These are phyloP conservation scores for Pristiophorus japonicus DNA, from an alignment of 2,113 vertebrate genomes.

Conservation along the genomic window DNA sequence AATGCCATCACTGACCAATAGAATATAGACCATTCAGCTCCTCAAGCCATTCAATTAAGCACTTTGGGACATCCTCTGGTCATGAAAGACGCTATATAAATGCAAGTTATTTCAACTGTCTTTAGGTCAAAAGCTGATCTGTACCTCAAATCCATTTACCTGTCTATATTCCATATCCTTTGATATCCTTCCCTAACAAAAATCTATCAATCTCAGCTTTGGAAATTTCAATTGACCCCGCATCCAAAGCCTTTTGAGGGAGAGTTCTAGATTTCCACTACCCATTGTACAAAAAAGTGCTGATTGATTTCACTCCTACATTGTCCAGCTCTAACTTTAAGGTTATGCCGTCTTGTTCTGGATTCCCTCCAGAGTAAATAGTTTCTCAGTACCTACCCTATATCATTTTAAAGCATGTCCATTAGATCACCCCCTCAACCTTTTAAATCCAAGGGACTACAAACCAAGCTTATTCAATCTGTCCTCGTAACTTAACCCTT, in stretches of 20 bases:
- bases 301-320: not conserved
- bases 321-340: not conserved
- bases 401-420: not conserved
- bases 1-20: too few species aligned
- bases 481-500: not conserved
- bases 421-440: not conserved
- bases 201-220: not conserved
- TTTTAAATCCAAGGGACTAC: not conserved
- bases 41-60: not conserved
- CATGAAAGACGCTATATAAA: not conserved
- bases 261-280: not conserved
- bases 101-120: not conserved
- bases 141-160: not conserved
- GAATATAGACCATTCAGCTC: too few species aligned
- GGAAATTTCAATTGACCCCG: not conserved
- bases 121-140: not conserved
- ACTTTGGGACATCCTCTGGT: not conserved
- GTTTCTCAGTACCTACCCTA: not conserved
- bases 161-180: not conserved
- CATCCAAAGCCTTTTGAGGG: too few species aligned
- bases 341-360: not conserved
- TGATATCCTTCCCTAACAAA: not conserved
- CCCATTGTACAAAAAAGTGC: not conserved
- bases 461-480: not conserved
- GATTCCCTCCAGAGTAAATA: not conserved